Conservation (phyloP, 1,140 invertebrate species). For the Leptinotarsa undecemlineata region DNA sequence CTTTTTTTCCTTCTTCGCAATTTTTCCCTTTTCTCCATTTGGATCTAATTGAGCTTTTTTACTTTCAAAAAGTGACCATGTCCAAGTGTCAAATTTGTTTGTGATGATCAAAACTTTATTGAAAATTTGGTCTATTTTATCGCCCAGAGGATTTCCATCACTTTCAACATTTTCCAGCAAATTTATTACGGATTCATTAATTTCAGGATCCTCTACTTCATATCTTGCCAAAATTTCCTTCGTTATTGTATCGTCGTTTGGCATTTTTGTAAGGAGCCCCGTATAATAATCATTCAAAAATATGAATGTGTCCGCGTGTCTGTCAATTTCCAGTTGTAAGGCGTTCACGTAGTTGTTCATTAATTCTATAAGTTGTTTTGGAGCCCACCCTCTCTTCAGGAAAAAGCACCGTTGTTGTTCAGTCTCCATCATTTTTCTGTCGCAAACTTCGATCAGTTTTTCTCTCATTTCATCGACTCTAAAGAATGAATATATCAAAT, state of each 20-base stretch:
- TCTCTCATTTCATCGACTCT: conserved; percentile 54
- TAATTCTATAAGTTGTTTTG: conserved; percentile 58
- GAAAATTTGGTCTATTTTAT: background rate
- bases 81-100: background rate
- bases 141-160: background rate
- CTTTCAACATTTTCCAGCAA: background rate
- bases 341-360: conserved; percentile 60
- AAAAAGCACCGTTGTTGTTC: conserved; percentile 58
- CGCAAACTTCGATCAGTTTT: conserved; percentile 58
- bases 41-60: conserved; percentile 11
- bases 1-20: conserved; percentile 18
- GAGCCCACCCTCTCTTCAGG: conserved; percentile 60
- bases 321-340: conserved; percentile 63
- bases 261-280: conserved; percentile 54
- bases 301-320: conserved; percentile 58
- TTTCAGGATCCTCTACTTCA: conserved; percentile 13
- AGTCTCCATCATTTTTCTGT: conserved; percentile 57
- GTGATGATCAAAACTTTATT: background rate
- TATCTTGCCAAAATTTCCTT: conserved; percentile 15
- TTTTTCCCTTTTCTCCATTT: conserved; percentile 14
- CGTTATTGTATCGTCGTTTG: background rate
- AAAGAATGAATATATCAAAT: background rate
- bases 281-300: conserved; percentile 62
- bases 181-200: conserved; percentile 3
- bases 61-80: conserved; percentile 3